Conservation (phyloP, 1,140 invertebrate species). For the Stenopsyche tienmushanensis region DNA sequence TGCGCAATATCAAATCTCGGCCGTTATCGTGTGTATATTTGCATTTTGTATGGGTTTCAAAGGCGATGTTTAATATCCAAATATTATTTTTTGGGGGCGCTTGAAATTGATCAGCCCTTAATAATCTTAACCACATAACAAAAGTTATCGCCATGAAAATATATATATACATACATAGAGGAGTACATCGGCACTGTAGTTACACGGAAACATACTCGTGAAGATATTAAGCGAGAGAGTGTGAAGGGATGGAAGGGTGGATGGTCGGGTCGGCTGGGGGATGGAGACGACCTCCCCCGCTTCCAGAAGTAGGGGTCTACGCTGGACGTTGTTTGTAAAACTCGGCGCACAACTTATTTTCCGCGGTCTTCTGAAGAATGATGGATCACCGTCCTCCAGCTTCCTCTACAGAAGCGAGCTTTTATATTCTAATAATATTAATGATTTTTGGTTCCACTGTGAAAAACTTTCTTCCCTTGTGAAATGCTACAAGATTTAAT, state of each 20-base stretch:
- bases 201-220: constrained; percentile 40
- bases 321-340: constrained; percentile 41
- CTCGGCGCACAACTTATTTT: constrained; percentile 42
- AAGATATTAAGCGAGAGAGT: constrained; percentile 37
- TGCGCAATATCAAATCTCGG: no score
- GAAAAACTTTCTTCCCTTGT: constrained; percentile 18
- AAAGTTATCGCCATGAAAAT: constrained; percentile 27
- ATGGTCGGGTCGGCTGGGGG: constrained; percentile 3
- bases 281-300: no score
- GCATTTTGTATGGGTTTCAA: no score
- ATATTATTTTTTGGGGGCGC: no score
- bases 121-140: constrained; percentile 17
- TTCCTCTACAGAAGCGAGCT: constrained; percentile 27
- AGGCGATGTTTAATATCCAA: no score
- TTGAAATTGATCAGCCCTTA: no score
- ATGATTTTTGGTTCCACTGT: constrained; percentile 23
- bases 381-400: constrained; percentile 38
- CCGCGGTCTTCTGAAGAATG: constrained; percentile 42
- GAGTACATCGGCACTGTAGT: no score
- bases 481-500: no score
- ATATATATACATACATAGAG: no score
- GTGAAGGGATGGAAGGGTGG: constrained; percentile 27
- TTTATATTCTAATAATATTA: constrained; percentile 33
- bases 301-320: not conserved
- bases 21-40: no score